Conservation (phyloP, 2,113 vertebrate genomes). For the Panthera leo region DNA sequence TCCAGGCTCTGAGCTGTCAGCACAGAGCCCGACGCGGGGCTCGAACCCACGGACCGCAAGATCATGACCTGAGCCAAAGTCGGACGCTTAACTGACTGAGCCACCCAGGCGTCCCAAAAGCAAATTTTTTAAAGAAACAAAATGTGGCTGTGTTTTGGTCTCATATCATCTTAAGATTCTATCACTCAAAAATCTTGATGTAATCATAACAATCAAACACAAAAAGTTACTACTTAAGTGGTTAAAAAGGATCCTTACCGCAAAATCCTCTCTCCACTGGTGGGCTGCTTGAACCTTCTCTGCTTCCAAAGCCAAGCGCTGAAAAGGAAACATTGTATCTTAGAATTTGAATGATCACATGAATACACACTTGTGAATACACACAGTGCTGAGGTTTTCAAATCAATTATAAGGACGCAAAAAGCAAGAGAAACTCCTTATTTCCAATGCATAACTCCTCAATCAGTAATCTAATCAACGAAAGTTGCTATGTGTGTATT, state of each 20-base stretch:
- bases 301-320: conserved; percentile 95
- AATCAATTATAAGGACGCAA: background rate
- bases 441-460: background rate
- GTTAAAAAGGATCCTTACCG: conserved; percentile 85
- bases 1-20: too few species aligned
- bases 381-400: background rate
- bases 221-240: background rate
- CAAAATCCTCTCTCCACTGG: conserved; percentile 94
- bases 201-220: background rate
- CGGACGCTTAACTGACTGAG: too few species aligned
- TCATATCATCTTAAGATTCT: background rate
- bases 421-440: background rate
- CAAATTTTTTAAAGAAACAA: background rate
- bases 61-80: too few species aligned
- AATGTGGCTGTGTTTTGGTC: background rate
- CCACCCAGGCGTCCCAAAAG: background rate
- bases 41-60: too few species aligned
- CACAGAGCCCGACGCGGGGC: too few species aligned
- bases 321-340: conserved; percentile 79
- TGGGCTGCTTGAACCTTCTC: conserved; percentile 94
- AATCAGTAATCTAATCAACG: background rate
- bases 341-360: background rate
- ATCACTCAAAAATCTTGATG: background rate
- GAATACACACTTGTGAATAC: background rate
- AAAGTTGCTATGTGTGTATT: background rate